Evolutionary conservation across 2,113 vertebrate genomes (phyloP).

Genomic region (Apaloderma vittatum): DNA sequence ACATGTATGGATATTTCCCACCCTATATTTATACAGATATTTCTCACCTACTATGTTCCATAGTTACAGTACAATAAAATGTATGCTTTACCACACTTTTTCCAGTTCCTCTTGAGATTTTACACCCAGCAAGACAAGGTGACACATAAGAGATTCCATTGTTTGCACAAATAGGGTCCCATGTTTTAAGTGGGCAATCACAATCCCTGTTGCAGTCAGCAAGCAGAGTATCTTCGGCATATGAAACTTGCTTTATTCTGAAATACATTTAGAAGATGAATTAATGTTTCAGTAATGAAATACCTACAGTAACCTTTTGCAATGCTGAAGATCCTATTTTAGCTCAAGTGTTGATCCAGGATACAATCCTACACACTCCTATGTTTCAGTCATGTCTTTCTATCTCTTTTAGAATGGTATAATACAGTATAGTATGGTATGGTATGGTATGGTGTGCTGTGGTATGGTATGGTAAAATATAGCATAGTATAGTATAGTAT

Average conservation of each 20-base stretch:
- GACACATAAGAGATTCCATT: slow-evolving; percentile 89
- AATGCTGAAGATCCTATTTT: not conserved
- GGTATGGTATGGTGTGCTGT: no score
- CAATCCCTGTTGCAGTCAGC: slow-evolving; percentile 85
- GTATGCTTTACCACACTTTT: slow-evolving; percentile 80
- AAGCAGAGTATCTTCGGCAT: slow-evolving; percentile 68
- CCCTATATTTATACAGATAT: not conserved
- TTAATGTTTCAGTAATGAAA: not conserved
- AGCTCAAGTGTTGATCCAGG: not conserved
- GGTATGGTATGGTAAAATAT: not conserved
- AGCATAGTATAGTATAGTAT: no score
- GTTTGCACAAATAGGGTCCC: slow-evolving; percentile 92
- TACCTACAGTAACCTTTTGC: not conserved
- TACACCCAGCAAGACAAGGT: slow-evolving; percentile 92
- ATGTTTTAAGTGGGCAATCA: slow-evolving; percentile 75
- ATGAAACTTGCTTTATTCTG: slow-evolving; percentile 69
- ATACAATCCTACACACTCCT: not conserved
- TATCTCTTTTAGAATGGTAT: not conserved
- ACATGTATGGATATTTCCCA: not conserved
- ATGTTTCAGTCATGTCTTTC: not conserved
- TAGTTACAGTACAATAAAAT: not conserved
- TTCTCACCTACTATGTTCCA: not conserved
- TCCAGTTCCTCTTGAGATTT: slow-evolving; percentile 80
- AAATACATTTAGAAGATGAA: slow-evolving; percentile 51
- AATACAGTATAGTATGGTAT: no score